Conservation (phyloP, 2,888 invertebrate genomes). For the Nemotelus pantherinus region DNA sequence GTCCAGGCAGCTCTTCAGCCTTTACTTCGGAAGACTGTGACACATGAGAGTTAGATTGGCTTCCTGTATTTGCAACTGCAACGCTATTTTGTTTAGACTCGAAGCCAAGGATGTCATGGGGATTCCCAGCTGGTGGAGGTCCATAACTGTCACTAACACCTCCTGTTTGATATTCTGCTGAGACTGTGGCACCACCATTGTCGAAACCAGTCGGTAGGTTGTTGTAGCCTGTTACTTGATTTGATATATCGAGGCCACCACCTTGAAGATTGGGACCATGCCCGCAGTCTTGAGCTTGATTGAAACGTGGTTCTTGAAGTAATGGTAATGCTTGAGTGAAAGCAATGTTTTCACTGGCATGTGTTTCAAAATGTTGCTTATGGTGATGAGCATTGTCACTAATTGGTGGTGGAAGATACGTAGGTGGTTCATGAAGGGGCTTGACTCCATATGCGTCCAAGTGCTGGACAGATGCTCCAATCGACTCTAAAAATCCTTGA, state of each 20-base stretch:
- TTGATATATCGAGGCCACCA: slow-evolving; percentile 52
- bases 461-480: slow-evolving; percentile 72
- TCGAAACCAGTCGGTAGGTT: slow-evolving; percentile 13
- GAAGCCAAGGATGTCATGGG: slow-evolving; percentile 58
- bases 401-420: slow-evolving; percentile 74
- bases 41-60: slow-evolving; percentile 1
- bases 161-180: slow-evolving; percentile 38
- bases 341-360: slow-evolving; percentile 42
- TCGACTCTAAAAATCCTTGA: slow-evolving; percentile 73
- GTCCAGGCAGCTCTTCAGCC: slow-evolving; percentile 58
- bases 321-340: slow-evolving; percentile 57
- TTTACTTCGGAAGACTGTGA: slow-evolving; percentile 52
- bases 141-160: slow-evolving; percentile 52
- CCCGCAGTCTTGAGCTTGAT: slow-evolving; percentile 60
- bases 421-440: slow-evolving; percentile 66
- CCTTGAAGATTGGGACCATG: slow-evolving; percentile 62
- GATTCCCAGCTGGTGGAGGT: slow-evolving; percentile 57
- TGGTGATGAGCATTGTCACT: slow-evolving; percentile 61
- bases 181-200: slow-evolving; percentile 30
- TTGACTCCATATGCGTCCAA: slow-evolving; percentile 71
- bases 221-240: slow-evolving; percentile 49
- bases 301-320: slow-evolving; percentile 58
- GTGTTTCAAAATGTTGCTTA: slow-evolving; percentile 40
- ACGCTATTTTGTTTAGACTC: slow-evolving; percentile 59
- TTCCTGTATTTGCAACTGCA: slow-evolving; percentile 46